phyloP scores from a whole-genome alignment of 1,140 invertebrate species.

The Cyclina sinensis region DNA sequence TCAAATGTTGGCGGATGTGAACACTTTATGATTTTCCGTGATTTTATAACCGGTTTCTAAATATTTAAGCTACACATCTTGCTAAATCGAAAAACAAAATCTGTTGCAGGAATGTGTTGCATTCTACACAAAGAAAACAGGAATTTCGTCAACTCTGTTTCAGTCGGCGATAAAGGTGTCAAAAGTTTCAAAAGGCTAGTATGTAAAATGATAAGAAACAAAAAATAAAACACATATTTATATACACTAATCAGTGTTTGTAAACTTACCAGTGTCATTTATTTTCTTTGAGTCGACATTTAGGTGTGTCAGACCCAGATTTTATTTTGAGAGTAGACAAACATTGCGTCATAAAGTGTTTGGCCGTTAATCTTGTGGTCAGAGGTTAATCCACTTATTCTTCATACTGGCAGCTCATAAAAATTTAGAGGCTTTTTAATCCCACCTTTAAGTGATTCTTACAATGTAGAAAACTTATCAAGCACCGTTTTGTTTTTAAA shows the following conservation, averaged over 20 bases:
- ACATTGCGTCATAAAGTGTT: slow-evolving; percentile 42
- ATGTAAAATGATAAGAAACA: not conserved
- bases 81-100: too few relatives aligned
- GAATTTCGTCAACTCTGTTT: not conserved
- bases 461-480: slow-evolving; percentile 8
- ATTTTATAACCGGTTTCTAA: too few relatives aligned
- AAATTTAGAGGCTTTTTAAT: slow-evolving; percentile 20
- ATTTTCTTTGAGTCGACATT: not conserved
- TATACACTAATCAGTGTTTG: slow-evolving; percentile 5
- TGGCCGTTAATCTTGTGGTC: slow-evolving; percentile 39
- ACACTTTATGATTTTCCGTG: not conserved
- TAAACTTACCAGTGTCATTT: slow-evolving; percentile 15
- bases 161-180: slow-evolving; percentile 13
- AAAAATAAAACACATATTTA: slow-evolving; percentile 14
- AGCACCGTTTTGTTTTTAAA: slow-evolving; percentile 46
- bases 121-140: not conserved
- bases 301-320: slow-evolving; percentile 14
- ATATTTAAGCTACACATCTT: too few relatives aligned
- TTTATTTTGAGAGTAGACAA: slow-evolving; percentile 1
- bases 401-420: slow-evolving; percentile 36
- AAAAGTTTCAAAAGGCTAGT: not conserved
- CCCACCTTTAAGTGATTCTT: not conserved
- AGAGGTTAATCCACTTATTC: slow-evolving; percentile 34
- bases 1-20: not conserved
- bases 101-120: not conserved